phyloP scores from a whole-genome alignment of 2,888 invertebrate species.

The Torymus tubicola region DNA sequence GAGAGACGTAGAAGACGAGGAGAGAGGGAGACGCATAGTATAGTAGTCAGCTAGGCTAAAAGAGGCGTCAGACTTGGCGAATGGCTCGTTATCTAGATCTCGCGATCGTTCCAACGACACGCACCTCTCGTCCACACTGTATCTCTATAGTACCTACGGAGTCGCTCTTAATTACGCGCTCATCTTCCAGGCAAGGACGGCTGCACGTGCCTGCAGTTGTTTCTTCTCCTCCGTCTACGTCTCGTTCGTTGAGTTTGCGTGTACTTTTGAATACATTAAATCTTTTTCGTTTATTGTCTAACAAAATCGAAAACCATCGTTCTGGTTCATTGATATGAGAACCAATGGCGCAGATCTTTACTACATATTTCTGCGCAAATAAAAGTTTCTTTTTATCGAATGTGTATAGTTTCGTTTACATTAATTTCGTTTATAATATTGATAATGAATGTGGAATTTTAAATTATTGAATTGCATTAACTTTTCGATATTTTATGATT shows the following conservation, averaged over 20 bases:
- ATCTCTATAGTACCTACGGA: constrained; percentile 55
- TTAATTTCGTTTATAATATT: no score
- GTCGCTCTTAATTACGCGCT: constrained; percentile 63
- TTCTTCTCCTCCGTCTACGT: not conserved
- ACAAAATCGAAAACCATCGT: not conserved
- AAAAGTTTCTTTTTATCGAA: no score
- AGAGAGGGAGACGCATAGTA: not conserved
- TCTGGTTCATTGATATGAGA: no score
- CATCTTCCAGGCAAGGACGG: constrained; percentile 46
- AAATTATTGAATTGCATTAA: no score
- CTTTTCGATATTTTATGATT: no score
- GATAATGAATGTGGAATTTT: no score
- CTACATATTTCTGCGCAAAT: no score
- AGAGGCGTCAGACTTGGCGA: constrained; percentile 35
- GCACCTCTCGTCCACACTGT: constrained; percentile 60
- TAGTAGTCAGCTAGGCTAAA: constrained; percentile 45
- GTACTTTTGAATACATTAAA: not conserved
- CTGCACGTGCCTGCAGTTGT: not conserved
- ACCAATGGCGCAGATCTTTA: no score
- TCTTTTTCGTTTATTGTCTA: constrained; percentile 13
- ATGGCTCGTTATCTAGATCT: constrained; percentile 63
- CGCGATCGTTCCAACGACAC: constrained; percentile 63
- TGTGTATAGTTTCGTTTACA: no score
- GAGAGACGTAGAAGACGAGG: constrained; percentile 12
- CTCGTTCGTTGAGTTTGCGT: not conserved